Base-by-base conservation (phyloP, 1,140 invertebrate genomes). In the Drosophila virilis region DNA sequence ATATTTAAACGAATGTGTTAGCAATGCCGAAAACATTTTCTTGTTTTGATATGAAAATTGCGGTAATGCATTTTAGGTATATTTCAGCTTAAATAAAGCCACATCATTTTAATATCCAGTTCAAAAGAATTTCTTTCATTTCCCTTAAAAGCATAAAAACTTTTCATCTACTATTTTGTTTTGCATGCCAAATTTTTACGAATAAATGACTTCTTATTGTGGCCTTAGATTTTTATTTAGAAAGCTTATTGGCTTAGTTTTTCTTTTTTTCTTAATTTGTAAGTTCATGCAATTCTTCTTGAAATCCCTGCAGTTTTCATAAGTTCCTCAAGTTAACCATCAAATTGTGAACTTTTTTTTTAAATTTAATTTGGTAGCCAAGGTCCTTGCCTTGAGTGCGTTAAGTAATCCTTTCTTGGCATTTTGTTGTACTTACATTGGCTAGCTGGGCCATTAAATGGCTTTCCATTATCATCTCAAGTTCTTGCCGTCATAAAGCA, bases 391-490 rank as follows among this genome's bases (percentile, higher is more conserved):
- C 32, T 58, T 38, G 59, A 67, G 62, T 43, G 37, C 48, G 32
- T 57, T 51, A 52, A 67, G 69, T 62, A 72, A 67, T 72, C 62
- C 69, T 67, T 72, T 72, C 52, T 17, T 52, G 17, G 22, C 38
- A 12, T 15, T 45, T 50, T 10, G 32, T 59, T 33, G 64, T 45
- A 52, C 64, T 67, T 73, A 17, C 46, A 58, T 55, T 73, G 54
- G 65, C 71, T 57, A 48, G 37, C 50, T 55, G 22, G 57, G 28
- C 65, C 65, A 74, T 74, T 55, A 61, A 61, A 73, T 73, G 64
- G 57, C 65, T 68, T 68, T 69, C 71, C 65, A 69, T 74, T 74
- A 74, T 74, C 71, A 69, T 69, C 71, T 74, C 71, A 69, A 74
- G 65, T 74, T 74, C 71, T 74, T 17, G 65, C 22, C 35, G 71